Base-by-base conservation (phyloP, 2,888 invertebrate genomes). In the Selenia dentaria region DNA sequence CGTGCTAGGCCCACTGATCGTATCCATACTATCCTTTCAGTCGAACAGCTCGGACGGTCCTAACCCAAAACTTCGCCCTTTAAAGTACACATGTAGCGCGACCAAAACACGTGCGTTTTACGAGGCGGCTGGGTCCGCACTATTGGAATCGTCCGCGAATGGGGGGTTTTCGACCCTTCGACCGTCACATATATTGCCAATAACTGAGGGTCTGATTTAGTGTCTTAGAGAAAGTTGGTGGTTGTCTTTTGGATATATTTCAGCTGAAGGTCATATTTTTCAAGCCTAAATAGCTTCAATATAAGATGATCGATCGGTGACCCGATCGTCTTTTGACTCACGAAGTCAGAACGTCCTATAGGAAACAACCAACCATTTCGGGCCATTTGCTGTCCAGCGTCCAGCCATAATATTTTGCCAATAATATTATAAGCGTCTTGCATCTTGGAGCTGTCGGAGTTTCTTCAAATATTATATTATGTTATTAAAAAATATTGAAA, bases 91-190 rank as follows among this genome's bases (percentile, higher is more conserved):
- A 83, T 85, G 85, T 88, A 83, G 73, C 71, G 63, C 62, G 67
- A 65, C 71, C 71, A 75, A 75, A 74, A 79, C 89, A 86, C 79
- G 89, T 90, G 89, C 79, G 81, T 83, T 89, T 90, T 90, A 90
- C 83, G 86, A 85, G 70, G 24, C 24, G 31, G 26, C 13, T 64
- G 64, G 64, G 64, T 62, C 62, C 68, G 59, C 76, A 79, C 85
- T 83, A 85, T 83, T 81, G 83, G 73, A 74, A 79, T 74, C 76
- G 78, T 65, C 74, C 79, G 80, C 71, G 76, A 84, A 83, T 83
- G 73, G 60, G 70, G 68, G 60, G 62, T 49, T 28, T 33, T 81
- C 70, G 72, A 65, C 74, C 70, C 65, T 62, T 42, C 34, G 53
- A 37, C 58, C 54, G 44, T 45, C 54, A 33, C 34, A 29, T 42